A percentile compares a stretch with the other conserved stretches of the same genome.
These are phyloP conservation scores for Decapterus maruadsi DNA, from an alignment of 2,797 vertebrate species.

Conservation along the genomic window DNA sequence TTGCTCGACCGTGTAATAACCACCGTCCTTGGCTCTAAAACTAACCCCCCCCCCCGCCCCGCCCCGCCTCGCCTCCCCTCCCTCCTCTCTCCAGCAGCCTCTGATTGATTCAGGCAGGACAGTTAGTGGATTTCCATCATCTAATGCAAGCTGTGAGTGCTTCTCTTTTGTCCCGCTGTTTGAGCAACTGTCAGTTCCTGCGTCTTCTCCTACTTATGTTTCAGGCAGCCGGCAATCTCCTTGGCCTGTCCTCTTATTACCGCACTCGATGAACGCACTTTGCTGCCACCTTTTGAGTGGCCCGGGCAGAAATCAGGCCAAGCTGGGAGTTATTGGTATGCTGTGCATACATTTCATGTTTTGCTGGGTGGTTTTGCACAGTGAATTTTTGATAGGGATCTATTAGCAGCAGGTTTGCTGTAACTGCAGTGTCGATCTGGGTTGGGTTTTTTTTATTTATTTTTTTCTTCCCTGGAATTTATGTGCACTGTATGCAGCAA, in stretches of 20 bases:
- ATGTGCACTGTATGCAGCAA: not conserved
- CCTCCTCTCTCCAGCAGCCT: slow-evolving; percentile 21
- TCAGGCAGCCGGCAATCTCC: slow-evolving; percentile 51
- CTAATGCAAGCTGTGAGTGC: slow-evolving; percentile 62
- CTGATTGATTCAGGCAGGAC: slow-evolving; percentile 66
- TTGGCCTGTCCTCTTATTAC: slow-evolving; percentile 56
- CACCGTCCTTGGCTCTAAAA: slow-evolving; percentile 50
- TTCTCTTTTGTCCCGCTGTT: slow-evolving; percentile 68
- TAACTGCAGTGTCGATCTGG: slow-evolving; percentile 35
- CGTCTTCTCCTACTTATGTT: slow-evolving; percentile 41
- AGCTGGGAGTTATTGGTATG: slow-evolving; percentile 39
- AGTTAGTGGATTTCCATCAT: slow-evolving; percentile 74
- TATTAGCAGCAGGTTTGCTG: slow-evolving; percentile 37
- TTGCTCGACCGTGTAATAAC: slow-evolving; percentile 40
- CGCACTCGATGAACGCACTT: not conserved
- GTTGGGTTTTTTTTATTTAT: not conserved
- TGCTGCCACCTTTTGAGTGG: not conserved
- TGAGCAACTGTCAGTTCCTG: slow-evolving; percentile 62
- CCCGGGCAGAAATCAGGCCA: slow-evolving; percentile 36
- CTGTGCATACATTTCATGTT: slow-evolving; percentile 18
- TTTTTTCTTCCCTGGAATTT: not conserved
- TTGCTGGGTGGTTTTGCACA: slow-evolving; percentile 5
- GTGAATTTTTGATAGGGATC: slow-evolving; percentile 55
- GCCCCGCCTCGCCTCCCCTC: too few relatives aligned
- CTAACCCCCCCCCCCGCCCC: slow-evolving; percentile 5